Evolutionary conservation across 2,888 invertebrate genomes (phyloP).

Genomic region (Eupithecia subumbrata): DNA sequence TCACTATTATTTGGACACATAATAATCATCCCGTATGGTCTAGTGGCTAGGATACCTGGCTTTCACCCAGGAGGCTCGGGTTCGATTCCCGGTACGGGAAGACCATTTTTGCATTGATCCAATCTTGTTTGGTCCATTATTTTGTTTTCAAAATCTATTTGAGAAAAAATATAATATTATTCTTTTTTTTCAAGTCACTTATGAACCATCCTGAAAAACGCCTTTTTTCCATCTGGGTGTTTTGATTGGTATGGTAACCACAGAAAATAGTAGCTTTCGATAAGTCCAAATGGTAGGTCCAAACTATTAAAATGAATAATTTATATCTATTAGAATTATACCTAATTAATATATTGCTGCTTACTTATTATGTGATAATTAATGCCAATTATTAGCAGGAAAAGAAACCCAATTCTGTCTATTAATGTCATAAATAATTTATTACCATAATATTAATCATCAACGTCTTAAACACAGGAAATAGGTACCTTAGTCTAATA

Average conservation of each 20-base stretch:
- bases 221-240: neutral
- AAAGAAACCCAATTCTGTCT: neutral
- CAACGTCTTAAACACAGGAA: neutral
- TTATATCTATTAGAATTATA: neutral
- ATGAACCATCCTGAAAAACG: no score
- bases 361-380: neutral
- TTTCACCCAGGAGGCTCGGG: conserved; percentile 90
- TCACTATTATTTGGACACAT: no score
- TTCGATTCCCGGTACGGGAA: conserved; percentile 89
- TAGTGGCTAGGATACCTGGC: conserved; percentile 89
- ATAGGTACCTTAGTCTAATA: neutral
- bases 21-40: conserved; percentile 82
- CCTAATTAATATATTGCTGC: neutral
- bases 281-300: neutral
- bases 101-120: conserved; percentile 19
- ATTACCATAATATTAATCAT: neutral
- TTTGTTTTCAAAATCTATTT: no score
- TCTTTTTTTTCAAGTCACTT: no score
- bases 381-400: neutral
- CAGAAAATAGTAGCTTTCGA: neutral
- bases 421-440: neutral
- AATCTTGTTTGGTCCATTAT: neutral
- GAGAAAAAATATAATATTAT: no score
- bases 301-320: neutral
- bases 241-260: neutral